Base-by-base conservation (phyloP, 2,888 invertebrate genomes). In the Muschampia plurimacula region DNA sequence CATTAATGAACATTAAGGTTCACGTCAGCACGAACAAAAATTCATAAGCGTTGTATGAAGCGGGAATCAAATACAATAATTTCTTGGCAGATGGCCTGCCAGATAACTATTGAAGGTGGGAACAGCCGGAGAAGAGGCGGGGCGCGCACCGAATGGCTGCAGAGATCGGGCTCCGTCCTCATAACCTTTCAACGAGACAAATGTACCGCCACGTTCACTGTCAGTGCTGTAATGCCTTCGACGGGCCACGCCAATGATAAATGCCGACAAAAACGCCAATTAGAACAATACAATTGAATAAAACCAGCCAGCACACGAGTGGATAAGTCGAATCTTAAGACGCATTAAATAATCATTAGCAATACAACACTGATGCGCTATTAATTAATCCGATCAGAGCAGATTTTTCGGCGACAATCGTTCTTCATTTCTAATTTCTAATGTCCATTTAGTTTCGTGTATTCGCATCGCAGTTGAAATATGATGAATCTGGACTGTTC, bases 401-500 rank as follows among this genome's bases (percentile, higher is more conserved):
- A 81, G 79, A 84, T 85, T 84, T 71, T 71, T 68, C 69, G 57
- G 64, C 74, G 22, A 57, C 22, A 10, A 57, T 28, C 55, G 28
- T 69, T 65, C 72, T 59, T 55, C 28, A 74, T 75, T 75, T 77
- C 77, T 79, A 77, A 77, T 79, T 77, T 73, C 75, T 74, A 78
- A 77, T 77, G 57, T 73, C 77, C 82, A 77, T 81, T 79, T 68
- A 79, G 80, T 81, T 82, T 79, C 78, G 81, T 81, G 77, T 79
- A 78, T 74, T 79, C 81, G 76, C 77, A 79, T 84, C 83, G 80
- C 28, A 87, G 86, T 88, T 84, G 84, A 88, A 82, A 82, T 93
- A 92, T 93, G 92, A 92, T 91, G 89, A 92, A 92, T 92, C 90
- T 89, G 86, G 89, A 88, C 85, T 86, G 86, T 89, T 92, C 92